phyloP scores from a whole-genome alignment of 2,113 vertebrate species.

The Oreotrochilus melanogaster region DNA sequence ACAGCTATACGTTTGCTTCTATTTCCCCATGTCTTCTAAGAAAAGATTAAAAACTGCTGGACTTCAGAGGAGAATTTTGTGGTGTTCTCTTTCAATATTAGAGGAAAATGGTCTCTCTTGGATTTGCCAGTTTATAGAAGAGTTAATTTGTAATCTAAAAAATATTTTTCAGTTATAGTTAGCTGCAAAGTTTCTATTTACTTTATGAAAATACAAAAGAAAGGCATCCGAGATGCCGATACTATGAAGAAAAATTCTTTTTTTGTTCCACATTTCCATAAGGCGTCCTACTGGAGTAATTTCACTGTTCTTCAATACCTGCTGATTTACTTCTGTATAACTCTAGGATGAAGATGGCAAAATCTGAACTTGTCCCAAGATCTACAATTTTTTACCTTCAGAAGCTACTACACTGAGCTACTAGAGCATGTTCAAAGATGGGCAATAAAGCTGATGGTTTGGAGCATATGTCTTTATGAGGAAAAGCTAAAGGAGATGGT shows the following conservation, averaged over 20 bases:
- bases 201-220: background rate
- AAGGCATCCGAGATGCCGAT: fast-evolving
- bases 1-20: background rate
- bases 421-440: too few species aligned
- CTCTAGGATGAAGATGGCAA: background rate
- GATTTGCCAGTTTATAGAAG: background rate
- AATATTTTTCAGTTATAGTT: background rate
- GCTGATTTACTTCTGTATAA: background rate
- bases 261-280: background rate
- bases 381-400: background rate
- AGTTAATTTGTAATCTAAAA: background rate
- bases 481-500: too few species aligned
- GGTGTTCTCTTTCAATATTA: background rate
- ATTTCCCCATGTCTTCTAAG: background rate
- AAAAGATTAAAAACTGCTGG: background rate
- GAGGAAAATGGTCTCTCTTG: background rate
- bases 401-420: background rate
- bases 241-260: fast-evolving
- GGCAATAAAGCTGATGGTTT: too few species aligned
- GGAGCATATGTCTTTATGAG: too few species aligned
- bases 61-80: background rate
- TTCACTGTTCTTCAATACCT: background rate
- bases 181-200: background rate
- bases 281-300: background rate
- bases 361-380: background rate